Evolutionary conservation across 1,140 invertebrate species (phyloP).

Genomic region (Helicoverpa armigera): DNA sequence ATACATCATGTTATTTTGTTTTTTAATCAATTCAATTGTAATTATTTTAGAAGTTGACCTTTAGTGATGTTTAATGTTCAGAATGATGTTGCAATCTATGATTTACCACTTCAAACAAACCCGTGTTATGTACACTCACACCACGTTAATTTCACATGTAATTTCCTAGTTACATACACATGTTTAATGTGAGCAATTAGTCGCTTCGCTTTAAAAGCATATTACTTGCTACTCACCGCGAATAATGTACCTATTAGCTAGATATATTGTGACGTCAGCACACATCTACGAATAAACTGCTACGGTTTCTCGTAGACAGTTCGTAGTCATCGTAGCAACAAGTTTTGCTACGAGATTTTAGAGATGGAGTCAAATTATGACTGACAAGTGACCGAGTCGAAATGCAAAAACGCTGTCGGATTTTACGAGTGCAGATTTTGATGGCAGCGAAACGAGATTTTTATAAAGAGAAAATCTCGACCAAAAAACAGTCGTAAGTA

Average conservation of each 20-base stretch:
- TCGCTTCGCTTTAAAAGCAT: slow-evolving; percentile 45
- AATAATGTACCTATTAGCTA: slow-evolving; percentile 48
- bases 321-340: slow-evolving; percentile 19
- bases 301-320: slow-evolving; percentile 33
- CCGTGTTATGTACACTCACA: too few relatives aligned
- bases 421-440: neutral
- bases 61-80: too few relatives aligned
- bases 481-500: neutral
- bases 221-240: slow-evolving; percentile 41
- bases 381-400: slow-evolving; percentile 6
- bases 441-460: slow-evolving; percentile 15
- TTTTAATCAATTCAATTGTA: too few relatives aligned
- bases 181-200: slow-evolving; percentile 40
- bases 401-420: neutral
- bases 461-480: slow-evolving; percentile 15
- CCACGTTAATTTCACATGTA: neutral
- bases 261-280: slow-evolving; percentile 41
- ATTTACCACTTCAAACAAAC: too few relatives aligned
- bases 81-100: too few relatives aligned
- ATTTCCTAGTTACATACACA: slow-evolving; percentile 27
- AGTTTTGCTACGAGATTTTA: slow-evolving; percentile 27
- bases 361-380: slow-evolving; percentile 14
- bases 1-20: too few relatives aligned
- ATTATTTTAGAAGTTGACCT: too few relatives aligned
- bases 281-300: slow-evolving; percentile 17